A percentile compares a stretch with the other conserved stretches of the same genome.
These are phyloP conservation scores for Sarcophaga carnaria DNA, from an alignment of 2,888 invertebrate genomes.

Conservation along the genomic window DNA sequence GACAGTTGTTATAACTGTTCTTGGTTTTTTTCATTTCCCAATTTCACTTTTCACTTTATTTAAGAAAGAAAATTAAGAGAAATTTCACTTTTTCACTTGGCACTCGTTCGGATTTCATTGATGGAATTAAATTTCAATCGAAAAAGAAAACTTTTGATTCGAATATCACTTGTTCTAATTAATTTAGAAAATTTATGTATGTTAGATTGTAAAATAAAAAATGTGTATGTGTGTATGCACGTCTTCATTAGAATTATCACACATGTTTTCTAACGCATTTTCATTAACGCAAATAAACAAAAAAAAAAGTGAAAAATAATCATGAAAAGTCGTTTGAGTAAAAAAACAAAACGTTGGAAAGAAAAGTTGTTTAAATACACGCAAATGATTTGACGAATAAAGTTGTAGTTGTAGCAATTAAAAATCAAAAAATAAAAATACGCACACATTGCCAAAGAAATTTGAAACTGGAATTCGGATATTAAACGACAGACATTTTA, in stretches of 20 bases:
- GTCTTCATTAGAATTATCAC: constrained; percentile 16
- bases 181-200: constrained; percentile 29
- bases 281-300: background rate
- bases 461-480: constrained; percentile 6
- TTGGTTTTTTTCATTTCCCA: constrained; percentile 15
- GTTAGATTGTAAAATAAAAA: background rate
- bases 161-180: constrained; percentile 51
- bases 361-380: constrained; percentile 33
- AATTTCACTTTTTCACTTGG: constrained; percentile 47
- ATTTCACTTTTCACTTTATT: constrained; percentile 24
- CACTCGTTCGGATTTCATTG: background rate
- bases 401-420: constrained; percentile 4
- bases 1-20: background rate
- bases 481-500: background rate
- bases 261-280: constrained; percentile 16
- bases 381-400: constrained; percentile 1
- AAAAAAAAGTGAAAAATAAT: constrained; percentile 42
- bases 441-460: background rate
- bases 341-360: constrained; percentile 6
- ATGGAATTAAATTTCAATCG: constrained; percentile 26
- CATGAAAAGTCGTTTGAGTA: constrained; percentile 1
- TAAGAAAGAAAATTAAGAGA: background rate
- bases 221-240: background rate
- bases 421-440: constrained; percentile 30
- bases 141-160: background rate